These are phyloP conservation scores for Drosophila seguyi DNA, from an alignment of 1,140 invertebrate species.

Conservation along the genomic window DNA sequence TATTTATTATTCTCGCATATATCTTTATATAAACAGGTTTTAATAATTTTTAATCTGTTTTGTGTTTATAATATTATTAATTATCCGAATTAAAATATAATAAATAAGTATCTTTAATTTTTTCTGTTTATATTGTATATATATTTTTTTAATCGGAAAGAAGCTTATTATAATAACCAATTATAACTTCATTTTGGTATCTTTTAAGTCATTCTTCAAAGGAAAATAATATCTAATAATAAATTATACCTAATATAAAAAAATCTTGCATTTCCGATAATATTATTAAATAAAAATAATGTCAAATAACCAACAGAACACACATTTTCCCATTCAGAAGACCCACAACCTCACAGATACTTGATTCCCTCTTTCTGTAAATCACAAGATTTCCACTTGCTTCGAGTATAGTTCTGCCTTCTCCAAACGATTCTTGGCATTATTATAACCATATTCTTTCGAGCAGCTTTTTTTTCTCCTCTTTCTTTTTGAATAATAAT, in stretches of 20 bases:
- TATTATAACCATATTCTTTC: conserved; percentile 45
- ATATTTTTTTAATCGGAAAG: not conserved
- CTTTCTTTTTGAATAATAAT: conserved; percentile 68
- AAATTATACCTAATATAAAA: not conserved
- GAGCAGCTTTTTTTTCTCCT: conserved; percentile 44
- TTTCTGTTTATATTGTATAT: not conserved
- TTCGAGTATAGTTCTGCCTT: not conserved
- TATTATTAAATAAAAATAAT: not conserved
- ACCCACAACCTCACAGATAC: not conserved
- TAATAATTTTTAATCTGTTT: not conserved
- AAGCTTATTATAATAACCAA: not conserved
- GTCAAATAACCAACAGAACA: not conserved
- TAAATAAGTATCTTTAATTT: not conserved
- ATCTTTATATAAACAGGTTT: not conserved
- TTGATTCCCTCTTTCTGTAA: not conserved
- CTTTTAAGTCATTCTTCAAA: not conserved
- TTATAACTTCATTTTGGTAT: not conserved
- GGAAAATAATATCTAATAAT: not conserved
- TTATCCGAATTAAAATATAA: not conserved
- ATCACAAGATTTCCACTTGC: conserved; percentile 10
- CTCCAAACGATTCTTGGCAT: conserved; percentile 17
- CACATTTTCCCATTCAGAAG: not conserved
- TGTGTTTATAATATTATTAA: not conserved
- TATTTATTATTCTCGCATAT: not conserved
- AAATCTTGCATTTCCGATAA: not conserved